Evolutionary conservation across 2,113 vertebrate species (phyloP).

Genomic region (Amia ocellicauda): DNA sequence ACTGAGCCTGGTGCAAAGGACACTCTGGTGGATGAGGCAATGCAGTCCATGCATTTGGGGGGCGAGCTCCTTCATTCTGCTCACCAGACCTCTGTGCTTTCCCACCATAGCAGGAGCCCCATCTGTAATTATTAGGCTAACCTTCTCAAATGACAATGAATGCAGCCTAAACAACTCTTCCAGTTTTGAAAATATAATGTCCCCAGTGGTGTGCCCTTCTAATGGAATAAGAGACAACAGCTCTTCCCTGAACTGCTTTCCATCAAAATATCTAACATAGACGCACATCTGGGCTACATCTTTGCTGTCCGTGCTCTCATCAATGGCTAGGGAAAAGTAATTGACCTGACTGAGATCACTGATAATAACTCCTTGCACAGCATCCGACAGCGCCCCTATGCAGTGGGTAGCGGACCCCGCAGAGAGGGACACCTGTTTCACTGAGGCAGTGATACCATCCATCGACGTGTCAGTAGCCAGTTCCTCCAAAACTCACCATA

Average conservation of each 20-base stretch:
- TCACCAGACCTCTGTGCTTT: too few species aligned
- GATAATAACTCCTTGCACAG: constrained; percentile 1
- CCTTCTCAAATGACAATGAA: too few species aligned
- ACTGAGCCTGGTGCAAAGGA: neutral
- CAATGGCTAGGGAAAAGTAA: neutral
- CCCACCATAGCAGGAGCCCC: too few species aligned
- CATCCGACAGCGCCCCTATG: neutral
- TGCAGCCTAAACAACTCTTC: too few species aligned
- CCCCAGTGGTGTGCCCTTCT: constrained; percentile 5
- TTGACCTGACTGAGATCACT: neutral
- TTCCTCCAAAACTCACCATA: constrained; percentile 14
- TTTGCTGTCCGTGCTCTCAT: constrained; percentile 2
- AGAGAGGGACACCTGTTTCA: constrained; percentile 5
- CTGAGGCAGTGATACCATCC: too few species aligned
- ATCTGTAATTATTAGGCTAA: too few species aligned
- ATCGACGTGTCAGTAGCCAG: neutral
- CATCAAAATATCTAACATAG: constrained; percentile 10
- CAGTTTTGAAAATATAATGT: too few species aligned
- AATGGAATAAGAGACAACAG: neutral
- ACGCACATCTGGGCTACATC: constrained; percentile 4
- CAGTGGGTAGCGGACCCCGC: constrained; percentile 6
- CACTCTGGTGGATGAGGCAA: constrained; percentile 7
- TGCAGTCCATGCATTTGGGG: constrained; percentile 10
- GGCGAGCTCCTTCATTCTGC: constrained; percentile 6
- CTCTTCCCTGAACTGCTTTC: constrained; percentile 9